Evolutionary conservation across 2,888 invertebrate species (phyloP), one percentile per base, ranked within the genome.

Genomic region (Synanthedon tipuliformis): DNA sequence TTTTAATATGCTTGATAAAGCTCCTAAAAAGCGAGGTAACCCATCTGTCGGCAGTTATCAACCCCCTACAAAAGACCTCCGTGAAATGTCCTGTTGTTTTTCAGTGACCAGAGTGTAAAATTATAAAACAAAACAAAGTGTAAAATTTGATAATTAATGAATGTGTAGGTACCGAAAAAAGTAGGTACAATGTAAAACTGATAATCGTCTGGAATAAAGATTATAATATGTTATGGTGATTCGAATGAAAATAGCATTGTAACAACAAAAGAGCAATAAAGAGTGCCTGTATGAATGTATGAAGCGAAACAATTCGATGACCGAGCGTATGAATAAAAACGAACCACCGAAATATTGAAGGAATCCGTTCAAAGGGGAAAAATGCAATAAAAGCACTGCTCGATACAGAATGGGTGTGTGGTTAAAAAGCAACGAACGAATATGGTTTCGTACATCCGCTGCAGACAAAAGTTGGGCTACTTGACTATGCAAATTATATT

Each of bases 401-500:
- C 78, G 74, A 81, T 80, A 81, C 82, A 81, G 75, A 80, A 78
- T 74, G 79, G 80, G 79, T 78, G 85, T 82, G 82, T 79, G 83
- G 82, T 81, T 83, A 81, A 81, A 85, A 86, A 87, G 84, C 82
- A 81, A 84, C 81, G 75, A 79, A 79, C 83, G 87, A 81, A 83
- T 85, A 85, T 84, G 87, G 82, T 80, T 79, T 77, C 80, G 78
- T 85, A 81, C 82, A 82, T 82, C 84, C 81, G 84, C 69, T 76
- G 79, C 85, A 85, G 82, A 85, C 87, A 83, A 85, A 85, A 81
- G 83, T 87, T 80, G 66, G 81, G 75, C 84, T 86, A 88, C 84
- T 88, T 87, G 87, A 72, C 84, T 87, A 88, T 88, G 88, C 88
- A 88, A 88, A 88, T 88, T 88, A 87, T 87, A 88, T 88, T 88